Base-by-base conservation (phyloP, 2,113 vertebrate species). In the Myocastor coypus region DNA sequence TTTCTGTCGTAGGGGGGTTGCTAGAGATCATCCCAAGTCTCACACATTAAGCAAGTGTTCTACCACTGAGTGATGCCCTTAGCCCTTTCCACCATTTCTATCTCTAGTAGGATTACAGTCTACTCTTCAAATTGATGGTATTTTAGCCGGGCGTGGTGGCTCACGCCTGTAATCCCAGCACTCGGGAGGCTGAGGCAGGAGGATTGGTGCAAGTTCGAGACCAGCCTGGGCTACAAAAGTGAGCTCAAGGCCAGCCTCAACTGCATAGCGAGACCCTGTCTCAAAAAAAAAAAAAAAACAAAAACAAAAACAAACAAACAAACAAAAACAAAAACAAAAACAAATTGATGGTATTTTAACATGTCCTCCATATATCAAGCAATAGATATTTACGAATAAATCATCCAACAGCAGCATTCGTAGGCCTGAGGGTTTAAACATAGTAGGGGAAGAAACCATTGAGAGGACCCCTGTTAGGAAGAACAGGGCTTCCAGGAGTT, bases 361-460 rank as follows among this genome's bases (percentile, higher is more conserved):
- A 5, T 19, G 83, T 83, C 69, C 57, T 26, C 71, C 12, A 59
- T 32, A 3, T 24, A 69, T 50, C 68, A 95, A 92, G 46, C 85
- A 89, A 93, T 0, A 82, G 40, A n/a, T 63, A 40, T 30, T n/a
- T n/a, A n/a, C n/a, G 55, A 93, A 57, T 69, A 85, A 83, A 75
- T 95, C 63, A 90, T 82, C 85, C 78, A 82, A 71, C 66, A n/a
- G 84, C 34, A 9, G 14, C 71, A 81, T 50, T 90, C 83, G 94
- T 32, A 66, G 46, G 64, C 59, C 42, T 88, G 66, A 90, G 42
- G 66, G 40, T 63, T 80, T 40, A 81, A n/a, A 82, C 66, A 85
- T 78, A 69, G 11, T 8, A 61, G 28, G 57, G 16, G 20, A 82
- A 85, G 0, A 91, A 30, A 61, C 11, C 63, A 40, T 1, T 10